phyloP scores from a whole-genome alignment of 2,797 vertebrate species.

The Avahi laniger region DNA sequence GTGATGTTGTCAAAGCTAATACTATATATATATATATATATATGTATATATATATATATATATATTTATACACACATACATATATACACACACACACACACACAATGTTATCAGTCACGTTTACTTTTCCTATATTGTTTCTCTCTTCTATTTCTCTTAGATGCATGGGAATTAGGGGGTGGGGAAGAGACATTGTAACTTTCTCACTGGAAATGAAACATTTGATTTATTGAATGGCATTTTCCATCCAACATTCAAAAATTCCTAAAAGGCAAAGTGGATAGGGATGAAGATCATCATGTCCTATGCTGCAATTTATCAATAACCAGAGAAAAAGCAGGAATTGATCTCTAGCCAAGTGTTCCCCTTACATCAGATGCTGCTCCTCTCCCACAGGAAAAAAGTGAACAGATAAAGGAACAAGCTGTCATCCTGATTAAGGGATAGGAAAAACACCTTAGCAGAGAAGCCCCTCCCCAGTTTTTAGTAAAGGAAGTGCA shows the following conservation, averaged over 20 bases:
- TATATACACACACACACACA: no score
- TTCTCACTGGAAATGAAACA: slow-evolving; percentile 2
- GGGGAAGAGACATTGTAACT: not conserved
- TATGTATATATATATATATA: not conserved
- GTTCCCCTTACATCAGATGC: not conserved
- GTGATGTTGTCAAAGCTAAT: slow-evolving; percentile 12
- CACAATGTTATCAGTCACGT: not conserved
- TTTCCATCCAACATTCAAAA: not conserved
- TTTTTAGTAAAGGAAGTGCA: not conserved
- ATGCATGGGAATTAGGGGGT: not conserved
- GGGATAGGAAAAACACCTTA: not conserved
- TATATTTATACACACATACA: no score
- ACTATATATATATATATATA: not conserved
- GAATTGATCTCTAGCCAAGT: not conserved
- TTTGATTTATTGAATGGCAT: not conserved
- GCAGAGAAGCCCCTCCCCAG: not conserved
- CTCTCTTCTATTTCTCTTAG: not conserved
- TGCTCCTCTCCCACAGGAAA: not conserved
- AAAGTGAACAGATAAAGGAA: not conserved
- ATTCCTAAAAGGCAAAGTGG: not conserved
- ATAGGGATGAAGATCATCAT: not conserved
- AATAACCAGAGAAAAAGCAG: not conserved
- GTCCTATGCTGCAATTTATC: not conserved
- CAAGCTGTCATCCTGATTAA: not conserved
- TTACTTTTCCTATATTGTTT: slow-evolving; percentile 22